phyloP scores from a whole-genome alignment of 2,888 invertebrate genomes.

The Leucania comma region DNA sequence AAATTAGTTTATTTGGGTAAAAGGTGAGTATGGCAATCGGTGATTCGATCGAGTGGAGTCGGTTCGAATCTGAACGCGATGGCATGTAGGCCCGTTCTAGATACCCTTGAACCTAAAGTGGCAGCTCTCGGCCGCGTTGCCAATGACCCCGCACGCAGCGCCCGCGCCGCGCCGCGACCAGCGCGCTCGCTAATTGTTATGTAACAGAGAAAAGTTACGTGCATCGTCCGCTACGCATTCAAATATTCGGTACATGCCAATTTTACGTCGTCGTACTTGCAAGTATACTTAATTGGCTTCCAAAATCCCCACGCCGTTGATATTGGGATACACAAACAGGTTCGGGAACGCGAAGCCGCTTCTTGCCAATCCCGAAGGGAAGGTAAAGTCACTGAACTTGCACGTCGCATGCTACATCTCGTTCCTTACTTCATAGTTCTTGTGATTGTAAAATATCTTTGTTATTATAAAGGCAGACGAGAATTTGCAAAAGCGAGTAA shows the following conservation, averaged over 20 bases:
- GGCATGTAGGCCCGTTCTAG: conserved; percentile 84
- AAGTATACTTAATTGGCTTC: conserved; percentile 75
- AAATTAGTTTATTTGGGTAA: conserved; percentile 16
- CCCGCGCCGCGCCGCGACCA: conserved; percentile 79
- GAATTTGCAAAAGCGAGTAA: conserved; percentile 65
- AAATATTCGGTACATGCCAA: conserved; percentile 79
- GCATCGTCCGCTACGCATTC: conserved; percentile 75
- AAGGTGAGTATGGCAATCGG: conserved; percentile 22
- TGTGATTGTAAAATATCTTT: conserved; percentile 86
- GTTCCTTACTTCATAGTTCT: conserved; percentile 86
- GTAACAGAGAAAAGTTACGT: conserved; percentile 85
- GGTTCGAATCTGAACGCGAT: conserved; percentile 63
- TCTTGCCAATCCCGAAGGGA: conserved; percentile 87
- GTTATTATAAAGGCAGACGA: conserved; percentile 71
- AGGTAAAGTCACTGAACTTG: conserved; percentile 89
- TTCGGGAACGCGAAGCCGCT: conserved; percentile 86
- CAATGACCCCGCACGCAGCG: conserved; percentile 92
- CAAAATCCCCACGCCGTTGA: conserved; percentile 74
- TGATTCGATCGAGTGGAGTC: conserved; percentile 37
- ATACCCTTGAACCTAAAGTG: conserved; percentile 91
- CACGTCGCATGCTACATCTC: conserved; percentile 85
- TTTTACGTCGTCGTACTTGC: conserved; percentile 70
- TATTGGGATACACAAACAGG: conserved; percentile 88
- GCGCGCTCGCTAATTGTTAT: conserved; percentile 87
- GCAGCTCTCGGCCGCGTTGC: conserved; percentile 91